Percentiles rank a stretch among this genome's conserved stretches.
phyloP scores from a whole-genome alignment of 2,113 vertebrate genomes.

The Percina caprodes region DNA sequence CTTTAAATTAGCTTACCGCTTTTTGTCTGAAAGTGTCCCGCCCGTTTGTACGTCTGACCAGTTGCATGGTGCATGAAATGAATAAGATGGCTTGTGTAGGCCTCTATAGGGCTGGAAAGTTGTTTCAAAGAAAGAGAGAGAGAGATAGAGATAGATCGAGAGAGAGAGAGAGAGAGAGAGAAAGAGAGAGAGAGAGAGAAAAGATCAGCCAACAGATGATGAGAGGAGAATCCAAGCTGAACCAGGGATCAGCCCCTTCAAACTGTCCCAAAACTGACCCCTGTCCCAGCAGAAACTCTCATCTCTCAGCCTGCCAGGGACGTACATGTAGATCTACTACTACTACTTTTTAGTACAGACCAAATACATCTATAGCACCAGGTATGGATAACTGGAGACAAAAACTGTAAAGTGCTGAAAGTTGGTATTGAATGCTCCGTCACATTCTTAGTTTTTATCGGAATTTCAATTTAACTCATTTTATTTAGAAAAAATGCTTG shows the following conservation, averaged over 20 bases:
- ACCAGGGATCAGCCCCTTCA: constrained; percentile 65
- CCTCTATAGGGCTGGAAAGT: constrained; percentile 62
- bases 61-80: constrained; percentile 51
- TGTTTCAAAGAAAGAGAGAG: constrained; percentile 45
- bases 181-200: constrained; percentile 37
- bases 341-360: neutral
- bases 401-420: neutral
- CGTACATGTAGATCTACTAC: neutral
- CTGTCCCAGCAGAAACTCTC: constrained; percentile 40
- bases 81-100: constrained; percentile 51
- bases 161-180: constrained; percentile 35
- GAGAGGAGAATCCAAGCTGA: constrained; percentile 72
- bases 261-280: constrained; percentile 55
- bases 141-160: constrained; percentile 28
- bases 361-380: neutral
- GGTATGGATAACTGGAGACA: neutral
- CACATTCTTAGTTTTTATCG: neutral
- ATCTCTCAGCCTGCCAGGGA: constrained; percentile 9
- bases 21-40: constrained; percentile 52
- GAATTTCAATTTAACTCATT: neutral
- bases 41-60: constrained; percentile 48
- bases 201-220: constrained; percentile 64
- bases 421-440: neutral
- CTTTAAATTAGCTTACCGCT: constrained; percentile 72
- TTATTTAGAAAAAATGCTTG: neutral